phyloP scores from a whole-genome alignment of 2,113 vertebrate species.

The Platysteira castanea region DNA sequence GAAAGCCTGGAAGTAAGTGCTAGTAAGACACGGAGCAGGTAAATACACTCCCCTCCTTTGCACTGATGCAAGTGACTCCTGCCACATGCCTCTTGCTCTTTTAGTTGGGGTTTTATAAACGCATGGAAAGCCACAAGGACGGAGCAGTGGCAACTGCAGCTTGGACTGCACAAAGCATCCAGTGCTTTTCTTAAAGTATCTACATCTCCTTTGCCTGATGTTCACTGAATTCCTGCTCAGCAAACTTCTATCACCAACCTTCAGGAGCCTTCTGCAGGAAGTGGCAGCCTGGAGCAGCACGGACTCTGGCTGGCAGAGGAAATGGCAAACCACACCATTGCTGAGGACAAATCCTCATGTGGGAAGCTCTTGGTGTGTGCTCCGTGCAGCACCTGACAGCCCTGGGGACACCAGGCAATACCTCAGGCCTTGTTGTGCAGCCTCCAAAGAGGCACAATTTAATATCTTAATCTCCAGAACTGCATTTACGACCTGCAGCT shows the following conservation, averaged over 20 bases:
- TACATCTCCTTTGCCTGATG: not conserved
- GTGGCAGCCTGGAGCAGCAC: not conserved
- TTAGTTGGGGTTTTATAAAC: not conserved
- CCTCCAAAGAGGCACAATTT: not conserved
- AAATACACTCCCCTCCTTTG: not conserved
- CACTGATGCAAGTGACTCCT: not conserved
- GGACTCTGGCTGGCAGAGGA: not conserved
- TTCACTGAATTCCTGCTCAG: not conserved
- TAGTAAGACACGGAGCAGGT: not conserved
- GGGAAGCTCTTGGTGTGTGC: not conserved
- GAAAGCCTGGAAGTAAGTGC: not conserved
- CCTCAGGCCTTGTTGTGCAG: not conserved
- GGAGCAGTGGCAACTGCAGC: not conserved
- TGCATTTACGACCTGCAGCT: conserved; percentile 45
- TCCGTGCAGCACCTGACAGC: not conserved
- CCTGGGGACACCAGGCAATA: not conserved
- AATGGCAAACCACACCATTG: not conserved
- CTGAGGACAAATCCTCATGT: not conserved
- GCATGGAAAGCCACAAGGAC: accelerated
- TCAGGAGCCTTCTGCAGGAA: not conserved
- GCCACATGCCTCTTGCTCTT: not conserved
- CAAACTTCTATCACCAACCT: not conserved
- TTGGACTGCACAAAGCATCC: not conserved
- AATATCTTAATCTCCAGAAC: conserved; percentile 22
- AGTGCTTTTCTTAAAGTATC: not conserved